Conservation (phyloP, 1,140 invertebrate species). For the Acromyrmex heyeri region DNA sequence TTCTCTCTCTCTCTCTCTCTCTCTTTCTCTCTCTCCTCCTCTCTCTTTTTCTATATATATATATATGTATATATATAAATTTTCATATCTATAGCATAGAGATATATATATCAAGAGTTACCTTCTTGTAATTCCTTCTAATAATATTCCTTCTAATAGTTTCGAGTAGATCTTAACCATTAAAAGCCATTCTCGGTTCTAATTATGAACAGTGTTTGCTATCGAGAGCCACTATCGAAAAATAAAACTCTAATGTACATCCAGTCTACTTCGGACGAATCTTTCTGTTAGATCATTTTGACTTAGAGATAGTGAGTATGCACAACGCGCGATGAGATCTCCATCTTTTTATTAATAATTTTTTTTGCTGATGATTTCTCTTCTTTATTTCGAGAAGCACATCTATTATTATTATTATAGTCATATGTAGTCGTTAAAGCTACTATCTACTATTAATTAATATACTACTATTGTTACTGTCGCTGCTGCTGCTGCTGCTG, state of each 20-base stretch:
- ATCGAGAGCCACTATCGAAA: constrained; percentile 3
- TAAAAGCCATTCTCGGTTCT: neutral
- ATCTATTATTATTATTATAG: constrained; percentile 46
- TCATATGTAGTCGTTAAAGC: constrained; percentile 4
- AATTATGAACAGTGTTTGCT: constrained; percentile 4
- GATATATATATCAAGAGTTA: neutral
- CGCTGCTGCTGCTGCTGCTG: constrained; percentile 5
- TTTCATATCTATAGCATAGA: constrained; percentile 30
- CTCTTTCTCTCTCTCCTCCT: no score
- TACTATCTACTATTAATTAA: constrained; percentile 41
- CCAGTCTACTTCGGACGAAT: constrained; percentile 23
- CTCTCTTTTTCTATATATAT: neutral
- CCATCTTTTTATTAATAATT: neutral
- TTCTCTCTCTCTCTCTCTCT: no score
- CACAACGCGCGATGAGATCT: constrained; percentile 41
- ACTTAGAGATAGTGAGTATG: constrained; percentile 46
- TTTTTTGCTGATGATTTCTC: constrained; percentile 23
- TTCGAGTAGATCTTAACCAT: neutral
- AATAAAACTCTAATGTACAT: constrained; percentile 42
- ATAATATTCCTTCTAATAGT: neutral
- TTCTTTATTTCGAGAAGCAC: constrained; percentile 47
- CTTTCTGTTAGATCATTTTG: constrained; percentile 24
- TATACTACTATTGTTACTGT: constrained; percentile 1
- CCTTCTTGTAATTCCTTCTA: neutral
- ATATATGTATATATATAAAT: constrained; percentile 33